phyloP scores from a whole-genome alignment of 2,888 invertebrate genomes.

The Tanytarsus gracilentus region DNA sequence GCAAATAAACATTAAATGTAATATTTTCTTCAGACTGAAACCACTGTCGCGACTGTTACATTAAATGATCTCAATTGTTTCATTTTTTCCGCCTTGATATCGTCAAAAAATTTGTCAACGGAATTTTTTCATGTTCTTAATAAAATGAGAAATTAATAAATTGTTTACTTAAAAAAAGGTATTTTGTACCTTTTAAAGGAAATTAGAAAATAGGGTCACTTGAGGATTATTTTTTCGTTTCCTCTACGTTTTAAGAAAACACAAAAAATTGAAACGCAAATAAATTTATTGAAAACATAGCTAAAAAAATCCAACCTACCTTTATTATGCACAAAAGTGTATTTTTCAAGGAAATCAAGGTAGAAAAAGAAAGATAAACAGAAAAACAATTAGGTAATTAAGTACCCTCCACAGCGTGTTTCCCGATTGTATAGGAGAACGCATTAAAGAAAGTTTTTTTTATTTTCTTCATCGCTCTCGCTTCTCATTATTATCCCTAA shows the following conservation, averaged over 20 bases:
- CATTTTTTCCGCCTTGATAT: background rate
- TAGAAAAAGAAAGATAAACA: no score
- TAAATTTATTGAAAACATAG: conserved; percentile 21
- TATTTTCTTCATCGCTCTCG: no score
- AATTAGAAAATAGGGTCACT: conserved; percentile 18
- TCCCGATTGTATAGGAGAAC: no score
- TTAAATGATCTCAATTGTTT: background rate
- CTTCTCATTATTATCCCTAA: no score
- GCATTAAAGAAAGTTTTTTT: no score
- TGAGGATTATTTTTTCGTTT: conserved; percentile 8
- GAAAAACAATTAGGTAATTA: conserved; percentile 25
- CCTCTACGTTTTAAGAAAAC: background rate
- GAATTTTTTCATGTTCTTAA: background rate
- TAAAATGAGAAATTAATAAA: conserved; percentile 10
- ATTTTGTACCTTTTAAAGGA: no score
- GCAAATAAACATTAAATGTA: no score
- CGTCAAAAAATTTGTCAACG: background rate
- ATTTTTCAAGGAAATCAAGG: no score
- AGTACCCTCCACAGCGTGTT: conserved; percentile 20
- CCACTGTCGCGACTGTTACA: no score
- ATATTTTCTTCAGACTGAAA: no score
- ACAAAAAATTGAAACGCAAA: conserved; percentile 17
- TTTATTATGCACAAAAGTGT: no score
- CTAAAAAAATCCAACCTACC: no score
- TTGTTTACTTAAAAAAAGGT: conserved; percentile 8